Conservation (phyloP, 2,113 vertebrate species). For the Istiophorus platypterus region DNA sequence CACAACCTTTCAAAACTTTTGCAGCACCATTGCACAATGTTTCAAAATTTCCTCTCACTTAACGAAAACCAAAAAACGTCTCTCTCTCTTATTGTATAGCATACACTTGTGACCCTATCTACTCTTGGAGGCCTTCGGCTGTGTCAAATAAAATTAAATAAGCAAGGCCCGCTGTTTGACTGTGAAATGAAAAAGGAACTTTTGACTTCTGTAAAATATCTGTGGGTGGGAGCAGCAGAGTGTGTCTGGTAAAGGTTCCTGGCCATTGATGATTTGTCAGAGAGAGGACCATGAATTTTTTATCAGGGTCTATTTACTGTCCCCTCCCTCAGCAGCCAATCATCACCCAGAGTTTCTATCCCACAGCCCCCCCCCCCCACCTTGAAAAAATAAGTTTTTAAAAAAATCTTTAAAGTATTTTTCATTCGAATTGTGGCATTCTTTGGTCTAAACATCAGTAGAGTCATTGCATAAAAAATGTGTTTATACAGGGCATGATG, state of each 20-base stretch:
- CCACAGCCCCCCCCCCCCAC: conserved; percentile 7
- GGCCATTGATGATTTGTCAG: conserved; percentile 81
- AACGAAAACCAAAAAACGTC: conserved; percentile 77
- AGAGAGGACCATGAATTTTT: conserved; percentile 75
- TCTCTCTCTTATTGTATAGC: conserved; percentile 60
- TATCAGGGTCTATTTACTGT: conserved; percentile 78
- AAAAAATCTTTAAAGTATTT: not conserved
- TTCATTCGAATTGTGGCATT: not conserved
- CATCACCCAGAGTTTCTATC: conserved; percentile 46
- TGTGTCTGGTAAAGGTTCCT: conserved; percentile 78
- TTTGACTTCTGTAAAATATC: conserved; percentile 78
- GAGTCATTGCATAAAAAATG: not conserved
- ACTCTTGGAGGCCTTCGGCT: conserved; percentile 43
- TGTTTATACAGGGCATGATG: not conserved
- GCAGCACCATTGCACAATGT: conserved; percentile 86
- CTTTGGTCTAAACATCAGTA: not conserved
- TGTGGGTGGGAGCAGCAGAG: conserved; percentile 78
- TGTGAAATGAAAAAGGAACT: conserved; percentile 76
- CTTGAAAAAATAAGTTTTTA: not conserved
- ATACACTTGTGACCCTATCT: conserved; percentile 23
- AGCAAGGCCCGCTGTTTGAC: conserved; percentile 51
- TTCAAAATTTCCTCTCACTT: conserved; percentile 87
- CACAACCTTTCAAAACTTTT: conserved; percentile 86
- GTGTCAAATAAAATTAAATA: conserved; percentile 41
- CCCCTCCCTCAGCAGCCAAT: conserved; percentile 80